Evolutionary conservation across 2,113 vertebrate species (phyloP).

Genomic region (Gymnorhina tibicen): DNA sequence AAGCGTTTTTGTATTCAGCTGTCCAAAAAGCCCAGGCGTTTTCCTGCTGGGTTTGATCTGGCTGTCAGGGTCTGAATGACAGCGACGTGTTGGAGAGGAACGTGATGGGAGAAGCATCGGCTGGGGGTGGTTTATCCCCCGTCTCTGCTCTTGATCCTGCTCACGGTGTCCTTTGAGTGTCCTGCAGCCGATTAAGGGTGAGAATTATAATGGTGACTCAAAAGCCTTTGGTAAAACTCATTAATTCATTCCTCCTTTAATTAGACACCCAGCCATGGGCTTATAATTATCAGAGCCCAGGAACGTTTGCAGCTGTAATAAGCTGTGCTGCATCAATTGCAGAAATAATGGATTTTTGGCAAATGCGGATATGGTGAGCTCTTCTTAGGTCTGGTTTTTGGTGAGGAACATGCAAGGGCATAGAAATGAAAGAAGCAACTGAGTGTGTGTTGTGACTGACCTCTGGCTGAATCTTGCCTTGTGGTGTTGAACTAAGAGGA

Average conservation of each 20-base stretch:
- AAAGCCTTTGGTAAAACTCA: conserved; percentile 53
- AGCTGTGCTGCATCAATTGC: background rate
- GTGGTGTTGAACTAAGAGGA: background rate
- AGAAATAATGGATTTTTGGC: background rate
- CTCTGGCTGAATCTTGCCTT: background rate
- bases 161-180: conserved; percentile 27
- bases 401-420: background rate
- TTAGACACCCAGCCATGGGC: background rate
- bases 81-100: background rate
- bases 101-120: background rate
- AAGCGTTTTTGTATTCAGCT: conserved; percentile 21
- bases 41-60: conserved; percentile 38
- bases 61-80: background rate
- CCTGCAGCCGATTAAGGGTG: conserved; percentile 30
- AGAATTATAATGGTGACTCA: conserved; percentile 43
- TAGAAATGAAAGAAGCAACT: background rate
- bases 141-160: background rate
- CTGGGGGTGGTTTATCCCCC: background rate
- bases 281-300: conserved; percentile 16
- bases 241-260: conserved; percentile 50
- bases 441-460: background rate
- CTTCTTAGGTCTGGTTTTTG: background rate
- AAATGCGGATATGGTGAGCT: background rate
- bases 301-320: background rate
- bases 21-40: background rate